Base-by-base conservation (phyloP, 2,888 invertebrate genomes). In the Lithophane leautieri region DNA sequence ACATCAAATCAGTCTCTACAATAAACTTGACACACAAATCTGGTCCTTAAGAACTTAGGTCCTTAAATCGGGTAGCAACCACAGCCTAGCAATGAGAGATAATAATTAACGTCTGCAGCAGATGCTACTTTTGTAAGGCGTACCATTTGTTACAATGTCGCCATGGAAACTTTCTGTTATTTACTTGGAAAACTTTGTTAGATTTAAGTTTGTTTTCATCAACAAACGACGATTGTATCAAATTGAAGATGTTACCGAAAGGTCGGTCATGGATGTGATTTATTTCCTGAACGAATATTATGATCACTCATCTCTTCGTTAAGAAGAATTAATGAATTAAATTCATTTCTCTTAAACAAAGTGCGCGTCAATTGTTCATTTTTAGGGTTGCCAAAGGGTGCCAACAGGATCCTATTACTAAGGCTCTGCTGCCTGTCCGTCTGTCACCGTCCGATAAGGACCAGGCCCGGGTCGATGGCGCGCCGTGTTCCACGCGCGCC, bases 91-190 rank as follows among this genome's bases (percentile, higher is more conserved):
- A 42, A 42, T 52, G 47, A 63, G 52, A 52, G 34, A 68, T 56
- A 58, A 77, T 82, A 82, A 82, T 78, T 67, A 77, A 68, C n/a
- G 78, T 69, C 44, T 14, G 16, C 2, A 69, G 47, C 66, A 81
- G 69, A 58, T 63, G 78, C n/a, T 40, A 40, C 19, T 54, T 54
- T 63, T 69, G 42, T 62, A 25, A 74, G 42, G 28, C 16, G 78
- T 60, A 65, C 28, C 69, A 40, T 68, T 77, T 58, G 56, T 67
- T 63, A 77, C 61, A 42, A 56, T 52, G 67, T 63, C 28, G 40
- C 44, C 28, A 9, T 44, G 44, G 52, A 14, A 69, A 60, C 52
- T 82, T 66, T 58, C n/a, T 54, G 63, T 58, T 68, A 61, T 67
- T 81, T 67, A 67, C 82, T 82, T 56, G n/a, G 52, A 6, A 63